phyloP scores from a whole-genome alignment of 2,888 invertebrate genomes.

The Morinoia aosen region DNA sequence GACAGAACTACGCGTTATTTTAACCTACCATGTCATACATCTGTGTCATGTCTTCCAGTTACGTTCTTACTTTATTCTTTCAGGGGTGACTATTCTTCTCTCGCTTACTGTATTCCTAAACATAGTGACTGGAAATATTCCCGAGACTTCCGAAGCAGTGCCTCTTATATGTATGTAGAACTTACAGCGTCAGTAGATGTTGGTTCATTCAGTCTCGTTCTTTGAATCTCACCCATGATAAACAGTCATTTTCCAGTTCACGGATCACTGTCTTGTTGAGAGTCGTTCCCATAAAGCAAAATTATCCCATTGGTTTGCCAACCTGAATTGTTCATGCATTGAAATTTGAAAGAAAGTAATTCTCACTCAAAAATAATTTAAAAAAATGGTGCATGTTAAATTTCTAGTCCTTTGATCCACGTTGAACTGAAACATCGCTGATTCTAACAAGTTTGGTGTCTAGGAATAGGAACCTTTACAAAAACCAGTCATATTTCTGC shows the following conservation, averaged over 20 bases:
- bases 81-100: conserved; percentile 99
- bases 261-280: not conserved
- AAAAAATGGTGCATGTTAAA: not conserved
- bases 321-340: not conserved
- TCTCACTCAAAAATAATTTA: not conserved
- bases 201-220: conserved; percentile 53
- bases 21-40: too few species aligned
- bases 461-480: not conserved
- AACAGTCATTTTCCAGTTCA: conserved; percentile 5
- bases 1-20: too few species aligned
- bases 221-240: not conserved
- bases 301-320: not conserved
- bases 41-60: not conserved
- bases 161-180: conserved; percentile 93
- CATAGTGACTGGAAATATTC: conserved; percentile 99
- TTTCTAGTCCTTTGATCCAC: not conserved
- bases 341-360: not conserved
- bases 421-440: not conserved
- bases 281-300: not conserved
- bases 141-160: conserved; percentile 99
- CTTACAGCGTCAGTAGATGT: conserved; percentile 58
- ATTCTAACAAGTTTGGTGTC: not conserved
- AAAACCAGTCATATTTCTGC: not conserved
- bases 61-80: conserved; percentile 69
- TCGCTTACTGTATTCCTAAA: conserved; percentile 99